Evolutionary conservation across 2,113 vertebrate species (phyloP).

Genomic region (Forbesichthys agassizii): DNA sequence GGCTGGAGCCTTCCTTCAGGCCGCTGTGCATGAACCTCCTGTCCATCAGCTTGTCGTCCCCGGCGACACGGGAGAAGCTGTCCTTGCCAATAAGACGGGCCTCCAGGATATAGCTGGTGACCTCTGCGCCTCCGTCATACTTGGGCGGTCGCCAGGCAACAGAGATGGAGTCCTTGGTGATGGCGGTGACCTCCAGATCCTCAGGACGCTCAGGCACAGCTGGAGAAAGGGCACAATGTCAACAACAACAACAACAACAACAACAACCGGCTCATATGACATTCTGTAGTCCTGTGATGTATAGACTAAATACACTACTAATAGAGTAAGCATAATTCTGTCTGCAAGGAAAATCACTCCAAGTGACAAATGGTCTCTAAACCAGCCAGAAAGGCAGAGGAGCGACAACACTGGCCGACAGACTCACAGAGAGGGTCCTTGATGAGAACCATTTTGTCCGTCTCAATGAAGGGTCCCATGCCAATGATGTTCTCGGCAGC

Average conservation of each 20-base stretch:
- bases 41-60: conserved; percentile 87
- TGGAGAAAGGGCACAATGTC: conserved; percentile 41
- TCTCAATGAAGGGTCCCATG: conserved; percentile 93
- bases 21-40: conserved; percentile 86
- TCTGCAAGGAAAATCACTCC: too few relatives aligned
- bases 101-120: conserved; percentile 90
- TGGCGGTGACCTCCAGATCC: conserved; percentile 88
- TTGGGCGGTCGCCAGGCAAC: conserved; percentile 96
- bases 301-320: too few relatives aligned
- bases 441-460: conserved; percentile 83
- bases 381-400: too few relatives aligned
- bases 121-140: conserved; percentile 92
- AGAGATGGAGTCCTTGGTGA: conserved; percentile 88
- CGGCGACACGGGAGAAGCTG: conserved; percentile 84
- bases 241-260: too few relatives aligned
- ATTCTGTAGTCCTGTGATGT: too few relatives aligned
- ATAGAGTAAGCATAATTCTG: too few relatives aligned
- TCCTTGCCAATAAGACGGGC: conserved; percentile 91
- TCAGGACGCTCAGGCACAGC: conserved; percentile 96
- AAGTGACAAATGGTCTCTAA: too few relatives aligned
- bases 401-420: neutral
- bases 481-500: conserved; percentile 98
- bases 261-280: too few relatives aligned
- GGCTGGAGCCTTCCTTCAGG: conserved; percentile 91
- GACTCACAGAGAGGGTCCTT: conserved; percentile 93